phyloP scores from a whole-genome alignment of 2,113 vertebrate species.

The Amphiprion ocellaris region DNA sequence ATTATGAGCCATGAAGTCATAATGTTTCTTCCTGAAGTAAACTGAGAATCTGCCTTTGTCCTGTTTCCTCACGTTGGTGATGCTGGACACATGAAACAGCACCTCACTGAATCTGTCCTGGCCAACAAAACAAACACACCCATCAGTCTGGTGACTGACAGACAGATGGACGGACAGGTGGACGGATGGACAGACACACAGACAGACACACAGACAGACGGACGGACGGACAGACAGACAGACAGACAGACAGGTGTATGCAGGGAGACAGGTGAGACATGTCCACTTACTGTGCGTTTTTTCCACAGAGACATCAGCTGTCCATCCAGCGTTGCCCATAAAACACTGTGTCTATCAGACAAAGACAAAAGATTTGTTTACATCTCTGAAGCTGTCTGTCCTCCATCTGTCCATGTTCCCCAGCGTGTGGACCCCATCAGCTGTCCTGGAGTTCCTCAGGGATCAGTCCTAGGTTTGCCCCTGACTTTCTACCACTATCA shows the following conservation, averaged over 20 bases:
- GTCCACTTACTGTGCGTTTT: constrained; percentile 80
- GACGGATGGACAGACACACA: not conserved
- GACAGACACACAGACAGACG: not conserved
- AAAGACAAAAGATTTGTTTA: constrained; percentile 1
- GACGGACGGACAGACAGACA: not conserved
- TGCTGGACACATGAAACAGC: constrained; percentile 83
- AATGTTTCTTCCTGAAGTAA: constrained; percentile 83
- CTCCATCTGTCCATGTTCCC: not conserved
- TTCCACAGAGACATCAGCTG: constrained; percentile 84
- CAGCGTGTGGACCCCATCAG: not conserved
- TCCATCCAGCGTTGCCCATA: constrained; percentile 82
- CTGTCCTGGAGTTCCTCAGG: too few species aligned
- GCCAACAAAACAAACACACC: constrained; percentile 18
- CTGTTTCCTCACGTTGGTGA: constrained; percentile 78
- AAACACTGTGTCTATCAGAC: constrained; percentile 77
- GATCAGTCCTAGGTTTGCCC: too few species aligned
- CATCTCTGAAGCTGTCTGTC: not conserved
- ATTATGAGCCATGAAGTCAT: constrained; percentile 85
- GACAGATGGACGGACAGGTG: not conserved
- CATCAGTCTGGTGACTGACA: not conserved
- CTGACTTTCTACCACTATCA: too few species aligned
- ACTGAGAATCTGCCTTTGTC: constrained; percentile 79
- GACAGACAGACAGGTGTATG: not conserved
- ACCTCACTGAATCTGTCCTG: constrained; percentile 85
- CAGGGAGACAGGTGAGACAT: not conserved